phyloP scores from a whole-genome alignment of 1,140 invertebrate species.

The Diachasma alloeum region DNA sequence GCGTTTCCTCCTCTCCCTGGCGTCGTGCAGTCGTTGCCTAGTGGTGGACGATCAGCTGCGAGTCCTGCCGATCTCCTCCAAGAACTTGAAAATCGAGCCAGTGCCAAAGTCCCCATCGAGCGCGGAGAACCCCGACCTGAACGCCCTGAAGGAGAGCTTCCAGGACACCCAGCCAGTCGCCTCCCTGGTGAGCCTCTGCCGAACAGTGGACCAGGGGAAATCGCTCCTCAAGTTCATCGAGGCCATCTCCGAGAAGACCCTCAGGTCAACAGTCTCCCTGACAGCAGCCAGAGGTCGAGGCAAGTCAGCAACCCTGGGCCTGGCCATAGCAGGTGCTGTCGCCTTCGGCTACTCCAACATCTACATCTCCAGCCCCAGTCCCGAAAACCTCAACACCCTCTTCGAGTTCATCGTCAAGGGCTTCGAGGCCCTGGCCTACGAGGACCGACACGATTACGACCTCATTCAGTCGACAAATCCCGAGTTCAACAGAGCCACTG shows the following conservation, averaged over 20 bases:
- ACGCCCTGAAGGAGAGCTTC: slow-evolving; percentile 78
- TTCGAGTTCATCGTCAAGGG: slow-evolving; percentile 98
- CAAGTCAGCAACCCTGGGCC: slow-evolving; percentile 97
- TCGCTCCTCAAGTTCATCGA: slow-evolving; percentile 94
- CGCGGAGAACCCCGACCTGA: slow-evolving; percentile 70
- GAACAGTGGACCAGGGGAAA: slow-evolving; percentile 94
- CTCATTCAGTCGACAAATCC: slow-evolving; percentile 95
- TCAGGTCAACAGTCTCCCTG: slow-evolving; percentile 89
- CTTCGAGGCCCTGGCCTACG: slow-evolving; percentile 93
- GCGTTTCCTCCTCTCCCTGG: slow-evolving; percentile 91
- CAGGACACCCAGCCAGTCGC: slow-evolving; percentile 92
- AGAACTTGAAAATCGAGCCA: slow-evolving; percentile 81
- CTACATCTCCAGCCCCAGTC: slow-evolving; percentile 97
- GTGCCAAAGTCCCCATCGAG: slow-evolving; percentile 64
- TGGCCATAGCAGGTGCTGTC: slow-evolving; percentile 87
- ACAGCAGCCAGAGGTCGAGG: slow-evolving; percentile 97
- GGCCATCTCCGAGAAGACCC: slow-evolving; percentile 91
- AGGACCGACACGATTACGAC: slow-evolving; percentile 97
- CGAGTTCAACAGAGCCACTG: slow-evolving; percentile 96
- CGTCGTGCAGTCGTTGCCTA: slow-evolving; percentile 87
- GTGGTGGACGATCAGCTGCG: slow-evolving; percentile 94
- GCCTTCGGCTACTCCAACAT: slow-evolving; percentile 96
- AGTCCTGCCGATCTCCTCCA: slow-evolving; percentile 91
- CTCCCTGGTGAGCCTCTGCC: slow-evolving; percentile 88
- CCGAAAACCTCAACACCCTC: slow-evolving; percentile 97